Conservation (phyloP, 2,797 vertebrate species). For the Mus spretus region DNA sequence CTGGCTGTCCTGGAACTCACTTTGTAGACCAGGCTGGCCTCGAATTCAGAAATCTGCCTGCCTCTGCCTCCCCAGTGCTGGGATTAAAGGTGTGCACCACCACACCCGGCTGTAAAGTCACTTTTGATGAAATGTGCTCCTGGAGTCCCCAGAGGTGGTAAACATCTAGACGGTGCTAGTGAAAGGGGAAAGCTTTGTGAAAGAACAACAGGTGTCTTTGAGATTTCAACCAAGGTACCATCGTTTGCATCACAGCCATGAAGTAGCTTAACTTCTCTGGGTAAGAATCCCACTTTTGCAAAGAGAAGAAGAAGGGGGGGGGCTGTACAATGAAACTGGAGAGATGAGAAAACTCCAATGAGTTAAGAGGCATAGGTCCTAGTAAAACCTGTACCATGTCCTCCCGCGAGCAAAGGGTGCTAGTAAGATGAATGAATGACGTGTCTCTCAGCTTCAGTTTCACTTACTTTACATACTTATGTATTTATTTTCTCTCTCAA, state of each 20-base stretch:
- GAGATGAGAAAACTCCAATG: constrained; percentile 60
- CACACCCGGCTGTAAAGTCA: background rate
- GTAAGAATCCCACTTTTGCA: constrained; percentile 23
- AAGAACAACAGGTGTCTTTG: constrained; percentile 56
- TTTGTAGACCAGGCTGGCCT: too few relatives aligned
- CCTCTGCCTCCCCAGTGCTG: too few relatives aligned
- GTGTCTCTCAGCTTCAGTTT: constrained; percentile 19
- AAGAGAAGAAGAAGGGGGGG: constrained; percentile 43
- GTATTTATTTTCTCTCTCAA: constrained; percentile 55
- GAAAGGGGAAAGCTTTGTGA: background rate
- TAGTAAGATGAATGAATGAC: background rate
- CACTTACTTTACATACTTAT: constrained; percentile 43
- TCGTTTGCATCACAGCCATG: background rate
- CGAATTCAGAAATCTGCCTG: too few relatives aligned
- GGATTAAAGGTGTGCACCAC: too few relatives aligned
- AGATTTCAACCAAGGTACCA: background rate
- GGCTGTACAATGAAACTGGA: constrained; percentile 53
- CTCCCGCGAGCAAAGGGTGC: constrained; percentile 26
- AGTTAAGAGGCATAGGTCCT: constrained; percentile 3
- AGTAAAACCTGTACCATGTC: constrained; percentile 14
- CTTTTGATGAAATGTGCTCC: constrained; percentile 41
- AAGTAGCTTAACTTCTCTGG: background rate
- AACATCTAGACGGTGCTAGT: background rate
- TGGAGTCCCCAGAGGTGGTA: background rate
- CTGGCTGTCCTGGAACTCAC: too few relatives aligned